phyloP scores from a whole-genome alignment of 2,888 invertebrate genomes.

The Lasioglossum calceatum region DNA sequence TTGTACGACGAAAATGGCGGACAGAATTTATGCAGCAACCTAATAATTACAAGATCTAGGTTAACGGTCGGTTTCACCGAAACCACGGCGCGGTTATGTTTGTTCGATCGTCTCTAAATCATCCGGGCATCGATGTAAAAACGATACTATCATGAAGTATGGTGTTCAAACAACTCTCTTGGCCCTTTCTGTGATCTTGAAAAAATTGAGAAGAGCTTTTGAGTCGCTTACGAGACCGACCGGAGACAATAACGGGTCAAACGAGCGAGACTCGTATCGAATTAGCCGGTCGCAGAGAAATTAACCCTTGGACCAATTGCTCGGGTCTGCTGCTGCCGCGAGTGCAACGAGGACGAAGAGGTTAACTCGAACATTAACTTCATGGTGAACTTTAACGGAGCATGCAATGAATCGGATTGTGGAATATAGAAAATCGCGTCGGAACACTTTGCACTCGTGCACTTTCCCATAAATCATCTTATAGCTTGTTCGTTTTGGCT shows the following conservation, averaged over 20 bases:
- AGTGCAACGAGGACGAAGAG: conserved; percentile 6
- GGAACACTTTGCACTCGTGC: not conserved
- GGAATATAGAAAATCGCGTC: not conserved
- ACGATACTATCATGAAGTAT: not conserved
- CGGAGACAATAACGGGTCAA: conserved; percentile 70
- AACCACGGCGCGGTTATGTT: not conserved
- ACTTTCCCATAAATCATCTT: not conserved
- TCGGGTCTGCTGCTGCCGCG: conserved; percentile 35
- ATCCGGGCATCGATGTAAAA: not conserved
- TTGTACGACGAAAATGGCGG: not conserved
- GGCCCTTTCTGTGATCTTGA: conserved; percentile 16
- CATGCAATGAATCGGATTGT: not conserved
- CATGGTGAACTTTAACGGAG: conserved; percentile 11
- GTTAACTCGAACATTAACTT: conserved; percentile 8
- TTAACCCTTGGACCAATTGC: conserved; percentile 73
- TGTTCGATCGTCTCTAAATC: conserved; percentile 1
- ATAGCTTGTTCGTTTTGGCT: not conserved
- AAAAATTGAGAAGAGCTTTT: conserved; percentile 31
- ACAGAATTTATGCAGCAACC: not conserved
- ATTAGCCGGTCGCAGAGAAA: conserved; percentile 74
- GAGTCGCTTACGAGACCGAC: conserved; percentile 53
- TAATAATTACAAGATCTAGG: conserved; percentile 11
- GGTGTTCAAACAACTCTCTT: not conserved
- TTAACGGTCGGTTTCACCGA: conserved; percentile 13
- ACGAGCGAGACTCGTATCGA: conserved; percentile 68